These are phyloP conservation scores for Chrysomela aeneicollis DNA, from an alignment of 2,888 invertebrate species.

Conservation along the genomic window DNA sequence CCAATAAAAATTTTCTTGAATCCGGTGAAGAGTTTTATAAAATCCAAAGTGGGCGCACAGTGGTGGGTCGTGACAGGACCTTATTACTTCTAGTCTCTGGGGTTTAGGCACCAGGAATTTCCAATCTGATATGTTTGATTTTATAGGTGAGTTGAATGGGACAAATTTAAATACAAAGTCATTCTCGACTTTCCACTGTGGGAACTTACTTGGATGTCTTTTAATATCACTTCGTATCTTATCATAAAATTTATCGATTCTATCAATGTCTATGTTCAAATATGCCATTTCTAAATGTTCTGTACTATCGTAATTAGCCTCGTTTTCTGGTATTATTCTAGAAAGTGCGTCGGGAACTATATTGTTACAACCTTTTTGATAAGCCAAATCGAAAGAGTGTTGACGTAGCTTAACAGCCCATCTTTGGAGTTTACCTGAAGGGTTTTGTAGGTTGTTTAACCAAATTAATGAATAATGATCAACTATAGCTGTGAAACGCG, in stretches of 20 bases:
- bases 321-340: neutral
- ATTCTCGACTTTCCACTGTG: neutral
- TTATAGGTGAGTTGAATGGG: neutral
- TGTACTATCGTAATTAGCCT: too few relatives aligned
- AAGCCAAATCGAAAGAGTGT: slow-evolving; percentile 23
- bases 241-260: neutral
- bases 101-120: slow-evolving; percentile 37
- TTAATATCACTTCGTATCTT: neutral
- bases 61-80: too few relatives aligned
- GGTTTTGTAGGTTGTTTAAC: slow-evolving; percentile 29
- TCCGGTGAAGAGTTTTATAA: too few relatives aligned
- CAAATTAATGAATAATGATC: slow-evolving; percentile 44
- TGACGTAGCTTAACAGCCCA: slow-evolving; percentile 22
- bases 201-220: neutral
- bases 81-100: slow-evolving; percentile 31
- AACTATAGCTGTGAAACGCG: slow-evolving; percentile 40
- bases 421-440: slow-evolving; percentile 20
- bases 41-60: too few relatives aligned
- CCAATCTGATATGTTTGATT: slow-evolving; percentile 34
- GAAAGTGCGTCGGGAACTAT: slow-evolving; percentile 26
- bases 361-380: slow-evolving; percentile 23
- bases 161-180: neutral
- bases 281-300: too few relatives aligned
- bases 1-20: too few relatives aligned
- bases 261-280: too few relatives aligned